Percentiles rank a stretch among this genome's conserved stretches.
phyloP scores from a whole-genome alignment of 2,888 invertebrate genomes.

The Zonitis immaculata region DNA sequence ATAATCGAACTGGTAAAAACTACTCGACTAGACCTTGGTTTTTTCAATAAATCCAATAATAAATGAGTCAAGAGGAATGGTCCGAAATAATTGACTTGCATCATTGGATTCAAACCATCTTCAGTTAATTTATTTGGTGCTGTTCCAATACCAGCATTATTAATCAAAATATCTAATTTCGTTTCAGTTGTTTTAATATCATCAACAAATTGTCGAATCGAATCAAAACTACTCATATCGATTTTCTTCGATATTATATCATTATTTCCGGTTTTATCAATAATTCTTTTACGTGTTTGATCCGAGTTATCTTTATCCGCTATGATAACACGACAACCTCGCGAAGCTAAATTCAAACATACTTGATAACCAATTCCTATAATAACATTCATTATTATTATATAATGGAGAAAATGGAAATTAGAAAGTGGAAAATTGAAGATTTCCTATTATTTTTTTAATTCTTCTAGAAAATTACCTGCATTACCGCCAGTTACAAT shows the following conservation, averaged over 20 bases:
- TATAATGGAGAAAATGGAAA: not conserved
- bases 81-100: constrained; percentile 67
- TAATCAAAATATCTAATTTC: constrained; percentile 58
- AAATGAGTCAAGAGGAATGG: constrained; percentile 66
- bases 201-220: constrained; percentile 58
- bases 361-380: constrained; percentile 49
- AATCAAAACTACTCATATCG: constrained; percentile 54
- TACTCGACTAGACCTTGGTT: constrained; percentile 17
- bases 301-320: constrained; percentile 44
- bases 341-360: constrained; percentile 45
- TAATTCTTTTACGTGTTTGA: constrained; percentile 32
- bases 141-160: constrained; percentile 61
- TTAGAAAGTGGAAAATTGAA: not conserved
- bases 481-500: constrained; percentile 42
- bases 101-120: constrained; percentile 59
- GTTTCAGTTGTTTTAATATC: constrained; percentile 53
- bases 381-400: constrained; percentile 10
- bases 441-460: not conserved
- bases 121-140: constrained; percentile 48
- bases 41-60: constrained; percentile 38
- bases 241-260: constrained; percentile 47
- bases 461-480: constrained; percentile 27
- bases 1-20: constrained; percentile 21
- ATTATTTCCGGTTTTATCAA: constrained; percentile 35
- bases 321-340: constrained; percentile 53